Evolutionary conservation across 2,888 invertebrate species (phyloP), one percentile per base, ranked within the genome.

Genomic region (Xestoiulus laeticollis): DNA sequence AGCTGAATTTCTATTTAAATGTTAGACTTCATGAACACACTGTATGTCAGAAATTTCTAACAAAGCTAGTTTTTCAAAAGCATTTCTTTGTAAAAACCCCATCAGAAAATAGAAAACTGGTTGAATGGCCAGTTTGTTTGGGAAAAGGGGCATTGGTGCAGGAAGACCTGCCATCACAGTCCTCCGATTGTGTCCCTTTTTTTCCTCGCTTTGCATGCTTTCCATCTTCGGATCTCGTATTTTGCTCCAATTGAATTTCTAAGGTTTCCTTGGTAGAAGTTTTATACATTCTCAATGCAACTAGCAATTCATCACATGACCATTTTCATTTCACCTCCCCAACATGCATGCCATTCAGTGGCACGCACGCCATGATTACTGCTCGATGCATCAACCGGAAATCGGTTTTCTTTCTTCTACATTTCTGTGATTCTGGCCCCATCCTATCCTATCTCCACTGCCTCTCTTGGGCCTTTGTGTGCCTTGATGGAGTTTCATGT

Each of bases 341-440:
- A 84, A 84, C 43, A 84, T 84, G 84, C 84, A 84, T 43, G 84
- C 84, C 84, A 84, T 43, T 84, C 43, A 38, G 10, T 26, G 10
- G 26, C 68, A 68, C 68, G 68, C 68, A 68, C 68, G 26, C 68
- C 68, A 68, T 43, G 43, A 84, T 84, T 84, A 43, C 43, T 84
- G 84, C 84, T 38, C 43, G 84, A 84, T 84, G 84, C 43, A 33
- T 43, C 84, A 84, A 84, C 84, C 33, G 84, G 84, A 84, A 84
- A 84, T 84, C 84, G 84, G 84, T 84, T 84, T 84, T 84, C 84
- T 84, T 84, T 84, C 84, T 38, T 84, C 33, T 43, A 38, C 33
- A 84, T 38, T 84, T 84, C 84, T 84, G 84, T 84, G 84, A 84
- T 84, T 84, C 43, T 33, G 84, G 84, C 38, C 84, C 84, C 84